Evolutionary conservation across 2,797 vertebrate genomes (phyloP).

Genomic region (Gymnocypris eckloni): DNA sequence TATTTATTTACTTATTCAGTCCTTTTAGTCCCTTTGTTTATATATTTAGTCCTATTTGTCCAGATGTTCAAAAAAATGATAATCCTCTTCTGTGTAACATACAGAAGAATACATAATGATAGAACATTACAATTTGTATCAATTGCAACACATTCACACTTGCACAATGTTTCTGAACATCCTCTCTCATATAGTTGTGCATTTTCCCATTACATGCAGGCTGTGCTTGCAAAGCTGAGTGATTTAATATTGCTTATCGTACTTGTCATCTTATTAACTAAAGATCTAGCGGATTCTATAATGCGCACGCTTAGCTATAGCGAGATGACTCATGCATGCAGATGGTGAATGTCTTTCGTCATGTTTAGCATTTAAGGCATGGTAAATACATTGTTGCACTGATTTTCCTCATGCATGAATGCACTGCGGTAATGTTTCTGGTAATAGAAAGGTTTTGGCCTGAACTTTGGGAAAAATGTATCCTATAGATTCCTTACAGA

Average conservation of each 20-base stretch:
- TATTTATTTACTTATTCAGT: background rate
- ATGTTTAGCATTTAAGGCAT: constrained; percentile 23
- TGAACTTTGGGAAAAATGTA: background rate
- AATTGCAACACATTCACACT: background rate
- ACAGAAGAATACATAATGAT: background rate
- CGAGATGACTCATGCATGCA: constrained; percentile 33
- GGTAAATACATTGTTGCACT: constrained; percentile 18
- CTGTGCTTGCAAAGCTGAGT: background rate
- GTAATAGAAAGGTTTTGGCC: constrained; percentile 16
- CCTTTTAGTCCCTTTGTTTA: background rate
- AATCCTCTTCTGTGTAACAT: background rate
- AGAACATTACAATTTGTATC: background rate
- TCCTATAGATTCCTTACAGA: constrained; percentile 38
- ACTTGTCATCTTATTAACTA: constrained; percentile 36
- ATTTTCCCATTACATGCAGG: constrained; percentile 1
- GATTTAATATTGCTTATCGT: constrained; percentile 13
- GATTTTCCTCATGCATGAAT: background rate
- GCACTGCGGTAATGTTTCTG: constrained; percentile 17
- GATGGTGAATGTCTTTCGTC: constrained; percentile 28
- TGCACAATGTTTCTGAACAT: background rate
- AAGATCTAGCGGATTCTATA: constrained; percentile 18
- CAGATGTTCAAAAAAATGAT: background rate
- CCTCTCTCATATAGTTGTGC: background rate
- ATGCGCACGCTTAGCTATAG: background rate
- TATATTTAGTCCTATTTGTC: background rate